phyloP scores from a whole-genome alignment of 1,140 invertebrate species.

The Drosophila ambigua region DNA sequence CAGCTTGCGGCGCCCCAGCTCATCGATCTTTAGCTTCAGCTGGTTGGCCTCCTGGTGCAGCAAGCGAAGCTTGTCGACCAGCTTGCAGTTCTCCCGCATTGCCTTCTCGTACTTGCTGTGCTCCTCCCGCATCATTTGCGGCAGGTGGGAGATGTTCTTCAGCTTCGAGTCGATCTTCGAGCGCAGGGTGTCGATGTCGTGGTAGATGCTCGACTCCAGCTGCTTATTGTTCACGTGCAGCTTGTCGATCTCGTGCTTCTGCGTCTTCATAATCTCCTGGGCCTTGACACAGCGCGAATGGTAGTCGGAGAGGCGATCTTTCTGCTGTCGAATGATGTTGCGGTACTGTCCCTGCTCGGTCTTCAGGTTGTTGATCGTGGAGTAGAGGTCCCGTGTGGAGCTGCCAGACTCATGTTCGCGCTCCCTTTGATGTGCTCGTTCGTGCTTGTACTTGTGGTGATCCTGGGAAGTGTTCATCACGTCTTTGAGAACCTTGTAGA shows the following conservation, averaged over 20 bases:
- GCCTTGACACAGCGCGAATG: slow-evolving; percentile 72
- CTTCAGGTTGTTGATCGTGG: slow-evolving; percentile 62
- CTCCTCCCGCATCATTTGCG: slow-evolving; percentile 68
- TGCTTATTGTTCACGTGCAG: slow-evolving; percentile 73
- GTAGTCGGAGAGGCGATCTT: slow-evolving; percentile 69
- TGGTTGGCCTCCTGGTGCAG: slow-evolving; percentile 67
- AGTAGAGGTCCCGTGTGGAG: slow-evolving; percentile 43
- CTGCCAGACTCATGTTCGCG: slow-evolving; percentile 12
- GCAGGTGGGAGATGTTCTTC: slow-evolving; percentile 64
- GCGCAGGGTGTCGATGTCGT: slow-evolving; percentile 62
- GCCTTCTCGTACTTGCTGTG: slow-evolving; percentile 67
- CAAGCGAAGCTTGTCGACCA: slow-evolving; percentile 63
- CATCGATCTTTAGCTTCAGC: slow-evolving; percentile 71
- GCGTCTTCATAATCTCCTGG: slow-evolving; percentile 76
- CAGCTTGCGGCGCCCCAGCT: slow-evolving; percentile 62
- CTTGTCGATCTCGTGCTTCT: slow-evolving; percentile 78
- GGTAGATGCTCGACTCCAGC: slow-evolving; percentile 66
- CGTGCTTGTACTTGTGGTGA: slow-evolving; percentile 32
- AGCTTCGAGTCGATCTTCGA: slow-evolving; percentile 70
- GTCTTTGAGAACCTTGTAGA: slow-evolving; percentile 64
- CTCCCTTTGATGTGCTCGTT: slow-evolving; percentile 3
- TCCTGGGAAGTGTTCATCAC: slow-evolving; percentile 62
- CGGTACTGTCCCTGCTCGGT: slow-evolving; percentile 65
- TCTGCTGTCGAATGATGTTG: slow-evolving; percentile 64
- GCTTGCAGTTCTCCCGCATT: slow-evolving; percentile 63